Base-by-base conservation (phyloP, 1,140 invertebrate species). In the Ceratoteleas bidentatus region DNA sequence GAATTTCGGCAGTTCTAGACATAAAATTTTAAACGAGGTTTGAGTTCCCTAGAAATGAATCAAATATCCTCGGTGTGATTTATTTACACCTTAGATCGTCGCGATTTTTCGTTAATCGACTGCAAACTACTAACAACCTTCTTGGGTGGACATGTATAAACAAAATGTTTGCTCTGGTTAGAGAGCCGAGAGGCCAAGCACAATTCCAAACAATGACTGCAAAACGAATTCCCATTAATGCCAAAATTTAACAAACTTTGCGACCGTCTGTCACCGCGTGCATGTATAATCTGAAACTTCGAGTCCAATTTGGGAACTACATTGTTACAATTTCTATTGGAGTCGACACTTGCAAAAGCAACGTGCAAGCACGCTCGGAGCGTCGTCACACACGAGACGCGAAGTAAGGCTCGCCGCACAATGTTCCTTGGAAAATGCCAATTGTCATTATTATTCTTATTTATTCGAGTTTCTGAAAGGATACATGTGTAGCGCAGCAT, bases 241-340 rank as follows among this genome's bases (percentile, higher is more conserved):
- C 36, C 43, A 24, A 65, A 65, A 78, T 65, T 24, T 65, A 47
- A 53, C 66, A 65, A 78, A 78, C 75, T 78, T 70, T 70, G 34
- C 34, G 36, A 60, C 60, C 65, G 56, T 58, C 66, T 58, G 75
- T 70, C 75, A 70, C 65, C 65, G 16, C 47, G 66, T 58, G 54
- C 75, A 78, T 78, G 45, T 43, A 65, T 70, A 78, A 78, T 52
- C 15, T 52, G 15, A 64, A 62, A 56, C 38, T 64, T 50, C n/a
- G 57, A 61, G 66, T 69, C 52, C 74, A 77, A 77, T 77, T 77
- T 69, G 43, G 50, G 16, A 32, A 54, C 56, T 60, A 58, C 64
- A 56, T 62, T 62, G 57, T 69, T 66, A 76, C 73, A 61, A 76
- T 76, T 60, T 49, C 62, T 76, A 34, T 54, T 33, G 50, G 0